Percentiles rank a stretch among this genome's conserved stretches.
Evolutionary conservation across 2,888 invertebrate genomes (phyloP).

Genomic region (Tupiocoris notatus): DNA sequence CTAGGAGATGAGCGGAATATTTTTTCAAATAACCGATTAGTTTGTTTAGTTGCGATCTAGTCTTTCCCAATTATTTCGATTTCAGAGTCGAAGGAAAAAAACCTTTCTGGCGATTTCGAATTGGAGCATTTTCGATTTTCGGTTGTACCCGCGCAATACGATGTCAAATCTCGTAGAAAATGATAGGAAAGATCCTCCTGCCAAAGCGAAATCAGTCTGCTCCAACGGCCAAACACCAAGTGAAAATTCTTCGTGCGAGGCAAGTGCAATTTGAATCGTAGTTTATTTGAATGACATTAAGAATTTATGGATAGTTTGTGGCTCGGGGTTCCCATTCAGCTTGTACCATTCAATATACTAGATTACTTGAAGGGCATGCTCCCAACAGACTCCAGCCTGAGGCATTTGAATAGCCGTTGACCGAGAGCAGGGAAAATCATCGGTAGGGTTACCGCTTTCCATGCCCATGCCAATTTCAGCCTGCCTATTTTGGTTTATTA

Average conservation of each 20-base stretch:
- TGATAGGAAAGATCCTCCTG: slow-evolving; percentile 35
- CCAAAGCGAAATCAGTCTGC: slow-evolving; percentile 25
- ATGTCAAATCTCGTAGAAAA: slow-evolving; percentile 41
- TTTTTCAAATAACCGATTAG: slow-evolving; percentile 22
- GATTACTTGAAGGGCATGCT: no score
- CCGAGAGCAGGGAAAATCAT: no score
- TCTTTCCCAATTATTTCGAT: slow-evolving; percentile 32
- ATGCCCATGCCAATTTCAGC: no score
- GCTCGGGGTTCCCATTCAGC: no score
- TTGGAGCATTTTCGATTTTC: slow-evolving; percentile 22
- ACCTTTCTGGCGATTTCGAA: slow-evolving; percentile 13
- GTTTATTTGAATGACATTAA: no score
- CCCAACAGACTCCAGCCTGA: no score
- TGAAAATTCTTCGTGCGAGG: slow-evolving; percentile 33
- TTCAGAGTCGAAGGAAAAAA: slow-evolving; percentile 23
- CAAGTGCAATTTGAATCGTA: neutral
- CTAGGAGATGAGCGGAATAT: neutral
- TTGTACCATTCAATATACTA: no score
- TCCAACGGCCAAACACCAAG: slow-evolving; percentile 25
- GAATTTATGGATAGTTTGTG: no score
- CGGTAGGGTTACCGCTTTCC: no score
- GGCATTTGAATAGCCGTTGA: no score
- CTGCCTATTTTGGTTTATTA: no score
- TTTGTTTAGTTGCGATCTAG: slow-evolving; percentile 34
- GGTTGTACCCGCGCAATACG: slow-evolving; percentile 3